Evolutionary conservation across 2,113 vertebrate species (phyloP), one percentile per base, ranked within the genome.

Genomic region (Helogale parvula): DNA sequence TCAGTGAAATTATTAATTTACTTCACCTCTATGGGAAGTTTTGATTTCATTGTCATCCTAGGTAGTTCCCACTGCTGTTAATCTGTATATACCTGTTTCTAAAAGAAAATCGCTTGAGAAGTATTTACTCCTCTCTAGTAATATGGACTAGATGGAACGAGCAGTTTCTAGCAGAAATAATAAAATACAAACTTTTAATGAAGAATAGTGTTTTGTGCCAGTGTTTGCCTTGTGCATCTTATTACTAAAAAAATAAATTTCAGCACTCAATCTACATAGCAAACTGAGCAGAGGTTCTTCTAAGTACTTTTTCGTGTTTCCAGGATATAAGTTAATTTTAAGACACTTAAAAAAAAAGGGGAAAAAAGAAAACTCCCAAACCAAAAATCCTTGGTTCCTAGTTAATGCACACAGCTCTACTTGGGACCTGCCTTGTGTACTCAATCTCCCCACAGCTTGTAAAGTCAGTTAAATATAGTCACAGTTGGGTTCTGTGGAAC

Each of bases 401-500:
- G 2, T 95, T 93, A 97, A 96, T 91, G 72, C 65, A 88, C 84
- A 90, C 60, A 90, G 87, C 96, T 95, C 66, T 84, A 0, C 83
- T 89, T 97, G 92, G 97, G 97, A 90, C 90, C 38, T 86, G 69
- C 96, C 47, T 29, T 71, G 3, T 76, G 50, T 98, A 54, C 90
- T 96, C 76, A 71, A 45, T 97, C 94, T 98, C 93, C 96, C 93
- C 95, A 97, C 93, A 98, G 95, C 97, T 98, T 98, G 94, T 97
- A 96, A 98, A 98, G 89, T 90, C 88, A 76, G 95, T 97, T 98
- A 97, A 97, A 98, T 98, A 97, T 98, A 98, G 97, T 87, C 87
- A 8, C 91, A 80, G 97, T 96, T 77, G 82, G 41, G 69, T 94
- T 98, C 96, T 98, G 77, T 94, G 87, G 79, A 97, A 93, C 68